Percentiles rank a stretch among this genome's conserved stretches.
Conservation (phyloP, 2,797 vertebrate genomes). For the Synaphobranchus kaupii region DNA sequence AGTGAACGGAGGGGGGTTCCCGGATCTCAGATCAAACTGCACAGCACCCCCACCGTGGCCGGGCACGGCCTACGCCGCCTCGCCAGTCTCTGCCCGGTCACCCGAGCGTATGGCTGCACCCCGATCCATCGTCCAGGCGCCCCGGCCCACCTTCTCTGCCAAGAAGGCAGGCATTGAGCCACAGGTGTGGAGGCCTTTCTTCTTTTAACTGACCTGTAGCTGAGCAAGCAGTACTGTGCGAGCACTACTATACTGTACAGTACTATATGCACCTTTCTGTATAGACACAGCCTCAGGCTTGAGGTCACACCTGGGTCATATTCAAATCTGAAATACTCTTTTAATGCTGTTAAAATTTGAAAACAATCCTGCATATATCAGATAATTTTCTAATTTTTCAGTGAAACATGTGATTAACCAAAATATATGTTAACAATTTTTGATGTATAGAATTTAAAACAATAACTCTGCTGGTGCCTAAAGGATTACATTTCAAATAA, state of each 20-base stretch:
- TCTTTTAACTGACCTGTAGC: constrained; percentile 57
- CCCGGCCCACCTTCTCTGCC: constrained; percentile 91
- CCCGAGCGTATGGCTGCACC: constrained; percentile 78
- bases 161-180: constrained; percentile 88
- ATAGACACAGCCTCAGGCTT: constrained; percentile 1
- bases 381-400: background rate
- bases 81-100: constrained; percentile 66
- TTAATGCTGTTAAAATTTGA: background rate
- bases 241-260: background rate
- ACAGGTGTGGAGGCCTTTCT: constrained; percentile 98
- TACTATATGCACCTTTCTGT: background rate
- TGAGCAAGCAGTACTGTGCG: background rate
- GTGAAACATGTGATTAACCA: background rate
- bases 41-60: constrained; percentile 44
- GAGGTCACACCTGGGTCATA: background rate
- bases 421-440: no score
- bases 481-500: background rate
- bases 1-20: constrained; percentile 47
- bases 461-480: no score
- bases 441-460: no score
- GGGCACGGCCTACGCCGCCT: constrained; percentile 68
- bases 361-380: background rate
- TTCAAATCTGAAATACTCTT: background rate
- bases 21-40: constrained; percentile 44
- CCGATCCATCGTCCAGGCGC: constrained; percentile 77